Conservation (phyloP, 1,140 invertebrate genomes). For the Drosophila pseudoananassae region DNA sequence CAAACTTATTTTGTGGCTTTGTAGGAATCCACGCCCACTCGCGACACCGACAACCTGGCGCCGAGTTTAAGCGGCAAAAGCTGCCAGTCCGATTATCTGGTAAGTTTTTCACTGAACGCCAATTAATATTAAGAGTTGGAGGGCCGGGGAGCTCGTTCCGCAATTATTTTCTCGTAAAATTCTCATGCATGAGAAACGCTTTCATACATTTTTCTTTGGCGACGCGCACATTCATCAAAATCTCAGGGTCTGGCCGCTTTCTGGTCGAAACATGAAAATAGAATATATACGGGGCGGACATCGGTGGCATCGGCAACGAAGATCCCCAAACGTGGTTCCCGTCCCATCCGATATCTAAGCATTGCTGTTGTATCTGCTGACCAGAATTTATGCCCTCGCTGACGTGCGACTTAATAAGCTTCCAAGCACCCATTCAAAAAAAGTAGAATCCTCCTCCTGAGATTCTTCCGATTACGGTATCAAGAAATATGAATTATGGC, state of each 20-base stretch:
- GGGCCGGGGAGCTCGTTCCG: constrained; percentile 58
- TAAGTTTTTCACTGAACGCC: constrained; percentile 69
- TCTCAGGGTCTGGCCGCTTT: constrained; percentile 55
- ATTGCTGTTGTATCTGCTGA: constrained; percentile 37
- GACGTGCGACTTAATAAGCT: constrained; percentile 79
- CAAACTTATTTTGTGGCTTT: background rate
- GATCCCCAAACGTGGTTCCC: constrained; percentile 19
- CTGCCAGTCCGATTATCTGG: constrained; percentile 82
- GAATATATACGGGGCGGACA: constrained; percentile 38
- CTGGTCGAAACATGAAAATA: constrained; percentile 61
- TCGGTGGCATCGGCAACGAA: background rate
- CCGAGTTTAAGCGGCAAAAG: constrained; percentile 74
- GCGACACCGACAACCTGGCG: constrained; percentile 74
- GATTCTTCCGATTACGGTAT: constrained; percentile 25
- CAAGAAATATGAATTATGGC: constrained; percentile 65
- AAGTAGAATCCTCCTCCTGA: background rate
- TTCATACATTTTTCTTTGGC: constrained; percentile 80
- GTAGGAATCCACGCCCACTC: constrained; percentile 74
- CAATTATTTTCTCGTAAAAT: constrained; percentile 83
- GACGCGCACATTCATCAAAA: constrained; percentile 80
- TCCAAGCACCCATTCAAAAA: background rate
- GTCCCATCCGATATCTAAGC: constrained; percentile 28
- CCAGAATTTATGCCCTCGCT: constrained; percentile 74
- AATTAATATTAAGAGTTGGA: constrained; percentile 68
- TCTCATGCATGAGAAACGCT: constrained; percentile 77